These are phyloP conservation scores for Isotomurus palustris DNA, from an alignment of 2,888 invertebrate species.

Conservation along the genomic window DNA sequence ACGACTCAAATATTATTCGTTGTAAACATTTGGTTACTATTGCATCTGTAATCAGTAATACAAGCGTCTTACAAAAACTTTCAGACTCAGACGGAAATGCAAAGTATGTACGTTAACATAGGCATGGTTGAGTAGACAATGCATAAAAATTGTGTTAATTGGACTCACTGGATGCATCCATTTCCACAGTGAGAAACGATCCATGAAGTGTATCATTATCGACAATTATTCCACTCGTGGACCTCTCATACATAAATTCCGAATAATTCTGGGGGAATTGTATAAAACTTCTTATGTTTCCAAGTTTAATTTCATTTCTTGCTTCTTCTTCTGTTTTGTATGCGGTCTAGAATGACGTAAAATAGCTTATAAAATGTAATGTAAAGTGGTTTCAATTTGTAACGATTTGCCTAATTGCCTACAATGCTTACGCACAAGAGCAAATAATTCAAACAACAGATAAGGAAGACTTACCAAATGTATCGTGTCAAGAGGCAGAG, in stretches of 20 bases:
- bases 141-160: neutral
- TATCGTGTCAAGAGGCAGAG: neutral
- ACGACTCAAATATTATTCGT: neutral
- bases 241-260: constrained; percentile 72
- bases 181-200: constrained; percentile 81
- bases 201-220: constrained; percentile 80
- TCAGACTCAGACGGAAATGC: neutral
- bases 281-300: constrained; percentile 81
- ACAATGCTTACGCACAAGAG: too few relatives aligned
- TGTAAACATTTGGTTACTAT: constrained; percentile 8
- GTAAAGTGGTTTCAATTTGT: too few relatives aligned
- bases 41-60: too few relatives aligned
- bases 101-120: neutral
- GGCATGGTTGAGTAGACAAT: neutral
- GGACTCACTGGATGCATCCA: constrained; percentile 80
- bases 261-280: constrained; percentile 86
- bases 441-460: too few relatives aligned
- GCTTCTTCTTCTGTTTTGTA: constrained; percentile 54
- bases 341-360: constrained; percentile 20
- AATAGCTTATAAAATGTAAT: too few relatives aligned
- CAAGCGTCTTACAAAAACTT: too few relatives aligned
- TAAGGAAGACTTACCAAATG: constrained; percentile 7
- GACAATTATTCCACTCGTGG: constrained; percentile 71
- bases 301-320: constrained; percentile 65
- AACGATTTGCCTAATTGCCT: too few relatives aligned